Base-by-base conservation (phyloP, 2,797 vertebrate species). In the Fistularia commersonii region DNA sequence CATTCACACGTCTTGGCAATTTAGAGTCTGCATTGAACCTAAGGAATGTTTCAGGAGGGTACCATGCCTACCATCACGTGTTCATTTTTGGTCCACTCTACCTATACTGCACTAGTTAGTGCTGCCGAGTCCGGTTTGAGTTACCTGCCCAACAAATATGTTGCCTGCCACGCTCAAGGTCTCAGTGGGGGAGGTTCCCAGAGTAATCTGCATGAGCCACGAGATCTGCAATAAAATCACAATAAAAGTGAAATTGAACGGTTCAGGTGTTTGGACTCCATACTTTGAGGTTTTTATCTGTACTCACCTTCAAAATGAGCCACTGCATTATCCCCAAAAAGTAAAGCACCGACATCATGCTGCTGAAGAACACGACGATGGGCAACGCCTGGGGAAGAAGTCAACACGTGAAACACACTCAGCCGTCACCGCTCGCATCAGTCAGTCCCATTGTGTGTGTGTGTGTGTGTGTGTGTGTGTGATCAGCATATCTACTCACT, bases 61-160 rank as follows among this genome's bases (percentile, higher is more conserved):
- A 4, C 23, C 23, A 23, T 23, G 23, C 23, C 23, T 23, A 2
- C 23, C 2, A 4, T 23, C 23, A 23, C 4, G 23, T 4, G 4
- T 23, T 23, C 23, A 23, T 23, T 23, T 23, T 23, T 23, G 23
- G 23, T 23, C 23, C 23, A 4, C 23, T 23, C 23, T 23, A 4
- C 23, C 23, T 23, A 4, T 23, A 23, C 2, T 23, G 23, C 23
- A 4, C 2, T 2, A 23, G 4, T 23, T 23, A 23, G 23, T 23
- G 23, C 4, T 4, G 23, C 4, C 23, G 23, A 23, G 23, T 4
- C 23, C 23, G 23, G 8, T 7, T 10, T 2, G 6, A 34, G 13
- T 37, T 89, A 99, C 97, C 95, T 95, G 95, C 41, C 96, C 94
- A 72, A 99, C 91, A 52, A 99, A 99, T 86, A 99, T 94, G 77